phyloP scores from a whole-genome alignment of 2,797 vertebrate genomes.

The Platyrinchus mystaceus region DNA sequence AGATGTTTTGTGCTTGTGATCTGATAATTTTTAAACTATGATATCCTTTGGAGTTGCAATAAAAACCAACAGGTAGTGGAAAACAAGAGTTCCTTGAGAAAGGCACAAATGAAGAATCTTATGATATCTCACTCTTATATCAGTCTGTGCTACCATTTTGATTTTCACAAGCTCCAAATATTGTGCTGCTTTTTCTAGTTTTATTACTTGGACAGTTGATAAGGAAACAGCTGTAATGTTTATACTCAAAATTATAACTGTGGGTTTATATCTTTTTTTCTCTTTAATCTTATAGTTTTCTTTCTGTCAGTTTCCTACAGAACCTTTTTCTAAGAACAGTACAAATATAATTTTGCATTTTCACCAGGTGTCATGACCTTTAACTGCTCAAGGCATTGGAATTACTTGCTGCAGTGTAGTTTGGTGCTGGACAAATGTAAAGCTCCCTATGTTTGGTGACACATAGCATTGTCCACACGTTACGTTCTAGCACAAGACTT shows the following conservation, averaged over 20 bases:
- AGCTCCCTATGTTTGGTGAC: not conserved
- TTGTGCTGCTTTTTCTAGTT: not conserved
- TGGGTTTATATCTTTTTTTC: not conserved
- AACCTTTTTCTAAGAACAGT: not conserved
- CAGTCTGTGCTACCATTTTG: not conserved
- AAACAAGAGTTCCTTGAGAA: not conserved
- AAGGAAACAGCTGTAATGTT: slow-evolving; percentile 8
- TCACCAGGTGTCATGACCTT: not conserved
- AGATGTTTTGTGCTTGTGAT: not conserved
- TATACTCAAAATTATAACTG: not conserved
- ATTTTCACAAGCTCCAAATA: not conserved
- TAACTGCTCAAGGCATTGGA: not conserved
- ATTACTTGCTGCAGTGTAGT: not conserved
- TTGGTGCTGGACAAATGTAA: not conserved
- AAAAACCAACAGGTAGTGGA: not conserved
- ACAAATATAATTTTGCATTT: not conserved
- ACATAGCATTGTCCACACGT: not conserved
- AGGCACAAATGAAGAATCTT: not conserved
- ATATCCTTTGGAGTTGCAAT: not conserved
- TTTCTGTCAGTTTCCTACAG: not conserved
- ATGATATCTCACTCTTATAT: not conserved
- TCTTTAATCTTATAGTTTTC: not conserved
- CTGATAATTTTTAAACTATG: not conserved
- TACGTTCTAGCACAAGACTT: not conserved
- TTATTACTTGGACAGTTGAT: not conserved